These are phyloP conservation scores for Siderastrea siderea DNA, from an alignment of 92 coral and sea anemone species.

Conservation along the genomic window DNA sequence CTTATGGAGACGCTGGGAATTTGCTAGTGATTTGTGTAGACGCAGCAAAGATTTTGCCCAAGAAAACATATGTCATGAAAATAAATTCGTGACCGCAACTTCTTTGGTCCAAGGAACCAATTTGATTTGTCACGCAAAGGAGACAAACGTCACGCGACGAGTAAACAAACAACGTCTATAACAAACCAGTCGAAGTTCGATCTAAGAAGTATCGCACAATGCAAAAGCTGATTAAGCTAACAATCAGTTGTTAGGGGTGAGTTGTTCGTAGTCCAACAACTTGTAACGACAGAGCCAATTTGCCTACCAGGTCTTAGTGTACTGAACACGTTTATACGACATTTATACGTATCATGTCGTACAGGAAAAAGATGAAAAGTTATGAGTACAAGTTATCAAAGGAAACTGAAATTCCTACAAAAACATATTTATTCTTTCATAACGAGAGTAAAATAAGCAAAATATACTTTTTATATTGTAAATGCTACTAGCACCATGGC, in stretches of 20 bases:
- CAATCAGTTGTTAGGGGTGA: background rate
- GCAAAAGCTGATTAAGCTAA: background rate
- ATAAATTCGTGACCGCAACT: background rate
- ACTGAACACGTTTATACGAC: background rate
- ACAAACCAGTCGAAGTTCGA: background rate
- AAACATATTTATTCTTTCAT: conserved; percentile 22
- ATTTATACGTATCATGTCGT: background rate
- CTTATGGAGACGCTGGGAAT: background rate
- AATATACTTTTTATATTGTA: background rate
- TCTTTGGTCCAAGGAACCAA: background rate
- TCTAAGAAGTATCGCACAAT: background rate
- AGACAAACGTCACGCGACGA: conserved; percentile 2
- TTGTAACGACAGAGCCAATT: background rate
- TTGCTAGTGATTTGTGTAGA: background rate
- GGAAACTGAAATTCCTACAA: background rate
- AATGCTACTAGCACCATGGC: background rate
- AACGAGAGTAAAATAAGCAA: background rate
- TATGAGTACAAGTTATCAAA: conserved; percentile 5
- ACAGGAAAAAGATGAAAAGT: background rate
- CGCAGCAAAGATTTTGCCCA: background rate
- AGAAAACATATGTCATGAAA: background rate
- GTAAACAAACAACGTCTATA: background rate
- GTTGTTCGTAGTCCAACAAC: background rate
- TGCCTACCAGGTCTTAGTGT: background rate
- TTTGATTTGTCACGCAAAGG: conserved; percentile 11